Percentiles rank a stretch among this genome's conserved stretches.
Evolutionary conservation across 2,888 invertebrate genomes (phyloP).

Genomic region (Eumacrocentrus americanus): DNA sequence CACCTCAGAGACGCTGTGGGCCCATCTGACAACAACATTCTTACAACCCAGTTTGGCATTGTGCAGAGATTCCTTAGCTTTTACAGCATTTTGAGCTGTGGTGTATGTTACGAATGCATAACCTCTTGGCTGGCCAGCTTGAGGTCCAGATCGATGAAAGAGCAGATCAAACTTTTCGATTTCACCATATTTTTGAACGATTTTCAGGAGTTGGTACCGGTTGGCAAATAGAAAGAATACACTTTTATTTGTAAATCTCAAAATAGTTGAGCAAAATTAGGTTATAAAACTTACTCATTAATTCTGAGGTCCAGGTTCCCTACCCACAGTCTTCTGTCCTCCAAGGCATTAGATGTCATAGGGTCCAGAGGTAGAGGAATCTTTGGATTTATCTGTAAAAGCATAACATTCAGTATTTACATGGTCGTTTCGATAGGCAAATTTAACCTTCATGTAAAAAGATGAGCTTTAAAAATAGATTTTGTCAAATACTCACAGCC

Average conservation of each 20-base stretch:
- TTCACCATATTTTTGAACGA: slow-evolving; percentile 91
- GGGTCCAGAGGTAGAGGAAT: slow-evolving; percentile 67
- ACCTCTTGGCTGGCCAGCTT: slow-evolving; percentile 87
- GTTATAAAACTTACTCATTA: slow-evolving; percentile 83
- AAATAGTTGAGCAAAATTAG: neutral
- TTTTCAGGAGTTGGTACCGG: slow-evolving; percentile 95
- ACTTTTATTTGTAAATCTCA: slow-evolving; percentile 35
- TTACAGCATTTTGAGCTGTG: slow-evolving; percentile 70
- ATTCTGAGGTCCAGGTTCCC: slow-evolving; percentile 89
- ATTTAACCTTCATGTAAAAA: too few relatives aligned
- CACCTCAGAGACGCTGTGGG: slow-evolving; percentile 75
- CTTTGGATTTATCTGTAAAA: slow-evolving; percentile 51
- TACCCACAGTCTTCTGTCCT: slow-evolving; percentile 84
- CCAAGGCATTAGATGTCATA: slow-evolving; percentile 64
- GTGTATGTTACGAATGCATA: slow-evolving; percentile 92
- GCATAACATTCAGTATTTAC: too few relatives aligned
- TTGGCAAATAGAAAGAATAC: slow-evolving; percentile 64
- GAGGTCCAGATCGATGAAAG: slow-evolving; percentile 89
- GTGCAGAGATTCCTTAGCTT: slow-evolving; percentile 76
- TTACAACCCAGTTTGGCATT: slow-evolving; percentile 77
- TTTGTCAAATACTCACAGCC: too few relatives aligned
- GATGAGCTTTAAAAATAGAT: too few relatives aligned
- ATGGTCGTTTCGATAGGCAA: too few relatives aligned
- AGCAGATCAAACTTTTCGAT: slow-evolving; percentile 96
- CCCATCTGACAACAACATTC: slow-evolving; percentile 80